Evolutionary conservation across 1,140 invertebrate species (phyloP).

Genomic region (Orussus abietinus): DNA sequence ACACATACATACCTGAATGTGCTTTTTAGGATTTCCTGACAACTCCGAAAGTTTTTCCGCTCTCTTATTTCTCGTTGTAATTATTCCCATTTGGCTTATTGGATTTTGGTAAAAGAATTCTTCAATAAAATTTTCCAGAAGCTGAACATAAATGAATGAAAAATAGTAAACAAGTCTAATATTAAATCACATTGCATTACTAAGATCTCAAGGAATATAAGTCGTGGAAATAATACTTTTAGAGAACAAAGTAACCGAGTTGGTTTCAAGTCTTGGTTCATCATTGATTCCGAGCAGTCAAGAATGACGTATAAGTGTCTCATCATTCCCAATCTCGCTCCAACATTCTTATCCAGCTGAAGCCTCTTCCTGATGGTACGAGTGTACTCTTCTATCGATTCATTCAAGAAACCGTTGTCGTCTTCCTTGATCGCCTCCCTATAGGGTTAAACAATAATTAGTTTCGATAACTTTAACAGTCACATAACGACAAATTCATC

Average conservation of each 20-base stretch:
- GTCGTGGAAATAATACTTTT: slow-evolving; percentile 61
- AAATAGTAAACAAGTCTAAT: slow-evolving; percentile 30
- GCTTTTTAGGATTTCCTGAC: slow-evolving; percentile 79
- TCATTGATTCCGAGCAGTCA: slow-evolving; percentile 92
- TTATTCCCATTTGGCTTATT: slow-evolving; percentile 92
- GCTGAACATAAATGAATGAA: no score
- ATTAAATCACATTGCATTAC: not conserved
- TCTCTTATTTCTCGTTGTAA: slow-evolving; percentile 88
- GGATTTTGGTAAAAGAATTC: slow-evolving; percentile 99
- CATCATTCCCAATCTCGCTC: slow-evolving; percentile 92
- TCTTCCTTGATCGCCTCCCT: slow-evolving; percentile 98
- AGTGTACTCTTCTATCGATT: slow-evolving; percentile 85
- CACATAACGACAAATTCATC: slow-evolving; percentile 13
- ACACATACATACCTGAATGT: slow-evolving; percentile 61
- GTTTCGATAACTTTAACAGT: slow-evolving; percentile 11
- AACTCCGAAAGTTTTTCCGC: slow-evolving; percentile 90
- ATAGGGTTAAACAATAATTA: slow-evolving; percentile 13
- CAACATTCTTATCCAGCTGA: slow-evolving; percentile 66
- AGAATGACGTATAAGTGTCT: slow-evolving; percentile 88
- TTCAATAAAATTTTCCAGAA: slow-evolving; percentile 90
- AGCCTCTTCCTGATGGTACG: slow-evolving; percentile 81
- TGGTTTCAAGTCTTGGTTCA: slow-evolving; percentile 91
- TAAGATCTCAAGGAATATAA: slow-evolving; percentile 1
- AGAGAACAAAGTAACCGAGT: slow-evolving; percentile 84
- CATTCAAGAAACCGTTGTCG: slow-evolving; percentile 85